A percentile compares a stretch with the other conserved stretches of the same genome.
These are phyloP conservation scores for Oegoconia quadripuncta DNA, from an alignment of 2,888 invertebrate genomes.

Conservation along the genomic window DNA sequence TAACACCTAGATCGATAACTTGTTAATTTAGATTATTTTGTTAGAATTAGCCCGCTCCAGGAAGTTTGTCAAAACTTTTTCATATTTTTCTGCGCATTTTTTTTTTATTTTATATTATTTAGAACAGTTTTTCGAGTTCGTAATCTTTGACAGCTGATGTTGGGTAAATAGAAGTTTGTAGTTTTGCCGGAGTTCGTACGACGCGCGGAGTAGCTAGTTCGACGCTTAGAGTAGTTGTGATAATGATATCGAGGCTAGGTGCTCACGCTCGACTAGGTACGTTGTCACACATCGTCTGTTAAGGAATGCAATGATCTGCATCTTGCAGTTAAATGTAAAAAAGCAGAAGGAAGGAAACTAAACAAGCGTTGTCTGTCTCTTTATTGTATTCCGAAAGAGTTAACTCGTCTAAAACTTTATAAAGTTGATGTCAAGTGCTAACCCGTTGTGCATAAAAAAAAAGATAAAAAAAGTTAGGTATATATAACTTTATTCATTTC, in stretches of 20 bases:
- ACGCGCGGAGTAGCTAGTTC: conserved; percentile 21
- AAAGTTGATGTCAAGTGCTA: no score
- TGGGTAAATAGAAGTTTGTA: conserved; percentile 42
- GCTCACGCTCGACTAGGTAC: conserved; percentile 47
- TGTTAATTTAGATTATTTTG: conserved; percentile 46
- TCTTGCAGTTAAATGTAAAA: conserved; percentile 16
- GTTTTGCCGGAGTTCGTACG: conserved; percentile 16
- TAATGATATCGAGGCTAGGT: conserved; percentile 35
- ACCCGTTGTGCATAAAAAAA: no score
- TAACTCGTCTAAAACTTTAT: no score
- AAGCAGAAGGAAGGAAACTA: conserved; percentile 7
- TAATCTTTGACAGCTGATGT: conserved; percentile 57
- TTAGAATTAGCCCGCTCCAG: conserved; percentile 19
- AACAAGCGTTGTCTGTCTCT: conserved; percentile 8
- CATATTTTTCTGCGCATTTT: conserved; percentile 14
- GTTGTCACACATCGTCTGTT: conserved; percentile 53
- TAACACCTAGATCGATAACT: conserved; percentile 64
- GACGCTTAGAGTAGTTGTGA: conserved; percentile 33
- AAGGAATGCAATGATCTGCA: conserved; percentile 42
- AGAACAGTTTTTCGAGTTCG: conserved; percentile 31
- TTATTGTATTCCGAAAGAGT: no score
- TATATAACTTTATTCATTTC: no score
- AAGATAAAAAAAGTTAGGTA: no score
- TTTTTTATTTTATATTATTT: conserved; percentile 1
- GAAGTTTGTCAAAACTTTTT: conserved; percentile 11